Conservation (phyloP, 2,888 invertebrate genomes). For the Lissocephala sabroskyi region DNA sequence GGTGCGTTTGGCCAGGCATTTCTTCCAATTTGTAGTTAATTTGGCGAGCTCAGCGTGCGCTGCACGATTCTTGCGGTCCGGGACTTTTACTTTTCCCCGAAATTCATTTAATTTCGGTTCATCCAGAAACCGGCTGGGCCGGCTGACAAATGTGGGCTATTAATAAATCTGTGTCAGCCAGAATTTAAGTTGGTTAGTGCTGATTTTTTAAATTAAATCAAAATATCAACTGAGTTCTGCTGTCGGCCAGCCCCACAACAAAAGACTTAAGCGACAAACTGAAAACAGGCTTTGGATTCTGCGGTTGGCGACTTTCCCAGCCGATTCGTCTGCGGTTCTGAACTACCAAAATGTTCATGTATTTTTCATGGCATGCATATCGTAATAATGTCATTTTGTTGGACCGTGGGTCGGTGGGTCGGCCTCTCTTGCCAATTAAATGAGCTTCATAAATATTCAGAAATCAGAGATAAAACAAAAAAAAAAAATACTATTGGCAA, state of each 20-base stretch:
- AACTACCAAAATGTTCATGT: no score
- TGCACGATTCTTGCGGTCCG: background rate
- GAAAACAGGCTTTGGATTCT: slow-evolving; percentile 12
- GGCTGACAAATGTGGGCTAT: slow-evolving; percentile 42
- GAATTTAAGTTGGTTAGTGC: slow-evolving; percentile 23
- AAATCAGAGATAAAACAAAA: slow-evolving; percentile 26
- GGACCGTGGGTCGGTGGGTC: background rate
- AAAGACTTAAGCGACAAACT: slow-evolving; percentile 40
- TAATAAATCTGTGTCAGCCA: slow-evolving; percentile 55
- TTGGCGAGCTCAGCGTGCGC: slow-evolving; percentile 15
- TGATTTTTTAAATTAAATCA: slow-evolving; percentile 45
- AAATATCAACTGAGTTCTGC: slow-evolving; percentile 44
- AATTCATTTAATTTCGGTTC: no score
- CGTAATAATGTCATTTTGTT: slow-evolving; percentile 36
- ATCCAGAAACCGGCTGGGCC: slow-evolving; percentile 21
- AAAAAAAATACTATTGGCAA: slow-evolving; percentile 39
- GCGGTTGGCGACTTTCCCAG: no score
- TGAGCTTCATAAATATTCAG: slow-evolving; percentile 47
- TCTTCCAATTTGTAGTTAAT: slow-evolving; percentile 12
- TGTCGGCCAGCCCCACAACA: slow-evolving; percentile 33
- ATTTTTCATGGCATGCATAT: slow-evolving; percentile 37
- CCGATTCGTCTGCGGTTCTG: no score
- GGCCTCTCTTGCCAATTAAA: slow-evolving; percentile 46
- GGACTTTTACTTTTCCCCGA: no score
- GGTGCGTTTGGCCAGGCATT: background rate